Evolutionary conservation across 30 jellyfish, hydroid and myxozoan genomes (phyloP), one percentile per base, ranked within the genome.

Genomic region (Aurelia aurita): DNA sequence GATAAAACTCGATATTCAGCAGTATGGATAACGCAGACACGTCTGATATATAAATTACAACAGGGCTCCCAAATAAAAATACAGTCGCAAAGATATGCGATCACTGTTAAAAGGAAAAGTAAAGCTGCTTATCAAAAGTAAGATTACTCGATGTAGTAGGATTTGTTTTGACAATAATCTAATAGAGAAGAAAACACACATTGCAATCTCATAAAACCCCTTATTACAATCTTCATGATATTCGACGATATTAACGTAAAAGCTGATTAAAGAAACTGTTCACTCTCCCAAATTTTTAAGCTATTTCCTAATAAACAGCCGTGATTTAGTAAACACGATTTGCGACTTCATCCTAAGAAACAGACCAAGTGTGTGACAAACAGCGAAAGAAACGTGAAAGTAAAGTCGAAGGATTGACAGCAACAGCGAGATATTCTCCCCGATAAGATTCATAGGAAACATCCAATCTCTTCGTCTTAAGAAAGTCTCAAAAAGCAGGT

Each of bases 321-420:
- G 82, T 20, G 75, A 29, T 23, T 55, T 53, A 75, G 58, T 67
- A 81, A 81, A 69, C 70, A 66, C 77, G 74, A 81, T 32, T 59
- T 82, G 47, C 21, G 72, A 34, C 72, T 26, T 57, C 45, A 69
- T 75, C 81, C 59, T 74, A 27, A 51, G 45, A 34, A 22, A 35
- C 44, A 62, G 69, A 29, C 62, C 18, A 19, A 29, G 67, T 60
- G 35, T 63, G 62, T 18, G 19, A 58, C 43, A 23, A 72, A 83
- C 87, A 21, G 87, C 72, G 93, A 83, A 32, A 7, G 64, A 70
- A 55, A 46, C 21, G 80, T 29, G 86, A 58, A 69, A 35, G 72
- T 83, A 69, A 70, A 70, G 45, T 63, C 72, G 76, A 58, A 23
- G 93, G 93, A 69, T 83, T 69, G 86, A 71, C 58, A 83, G 67